A percentile compares a stretch with the other conserved stretches of the same genome.
These are phyloP conservation scores for Apis laboriosa DNA, from an alignment of 1,140 invertebrate genomes.

Conservation along the genomic window DNA sequence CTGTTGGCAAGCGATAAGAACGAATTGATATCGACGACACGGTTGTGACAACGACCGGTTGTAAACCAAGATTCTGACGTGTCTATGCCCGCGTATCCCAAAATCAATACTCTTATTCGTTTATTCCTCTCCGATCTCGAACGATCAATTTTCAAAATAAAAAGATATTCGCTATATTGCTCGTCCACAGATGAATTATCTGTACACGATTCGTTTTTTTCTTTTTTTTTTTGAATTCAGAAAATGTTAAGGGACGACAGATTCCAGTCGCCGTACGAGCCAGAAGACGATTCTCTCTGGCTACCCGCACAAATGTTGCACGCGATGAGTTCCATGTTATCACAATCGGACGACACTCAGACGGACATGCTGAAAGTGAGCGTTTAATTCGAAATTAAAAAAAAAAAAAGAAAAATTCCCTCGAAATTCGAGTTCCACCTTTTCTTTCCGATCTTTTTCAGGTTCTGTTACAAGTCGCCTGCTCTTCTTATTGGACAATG, in stretches of 20 bases:
- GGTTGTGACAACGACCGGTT: background rate
- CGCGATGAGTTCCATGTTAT: constrained; percentile 89
- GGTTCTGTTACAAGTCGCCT: constrained; percentile 90
- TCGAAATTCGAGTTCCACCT: background rate
- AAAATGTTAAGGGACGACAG: constrained; percentile 94
- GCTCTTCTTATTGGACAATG: constrained; percentile 90
- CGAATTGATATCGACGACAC: constrained; percentile 41
- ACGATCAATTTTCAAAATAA: no score
- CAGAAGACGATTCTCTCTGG: constrained; percentile 95
- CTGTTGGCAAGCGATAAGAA: constrained; percentile 56
- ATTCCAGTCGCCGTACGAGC: constrained; percentile 94
- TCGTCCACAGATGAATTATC: no score
- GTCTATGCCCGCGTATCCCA: no score
- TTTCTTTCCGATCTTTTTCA: constrained; percentile 68
- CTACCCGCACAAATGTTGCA: constrained; percentile 93
- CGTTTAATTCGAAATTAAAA: background rate
- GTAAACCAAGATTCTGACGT: no score
- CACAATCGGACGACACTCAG: constrained; percentile 88
- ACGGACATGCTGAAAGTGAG: constrained; percentile 87
- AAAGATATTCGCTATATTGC: no score
- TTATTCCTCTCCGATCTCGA: no score
- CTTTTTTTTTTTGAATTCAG: constrained; percentile 77
- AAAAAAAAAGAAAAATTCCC: background rate
- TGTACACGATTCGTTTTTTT: no score
- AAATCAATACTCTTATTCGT: no score